Base-by-base conservation (phyloP, 2,797 vertebrate genomes). In the Poecile montanus region DNA sequence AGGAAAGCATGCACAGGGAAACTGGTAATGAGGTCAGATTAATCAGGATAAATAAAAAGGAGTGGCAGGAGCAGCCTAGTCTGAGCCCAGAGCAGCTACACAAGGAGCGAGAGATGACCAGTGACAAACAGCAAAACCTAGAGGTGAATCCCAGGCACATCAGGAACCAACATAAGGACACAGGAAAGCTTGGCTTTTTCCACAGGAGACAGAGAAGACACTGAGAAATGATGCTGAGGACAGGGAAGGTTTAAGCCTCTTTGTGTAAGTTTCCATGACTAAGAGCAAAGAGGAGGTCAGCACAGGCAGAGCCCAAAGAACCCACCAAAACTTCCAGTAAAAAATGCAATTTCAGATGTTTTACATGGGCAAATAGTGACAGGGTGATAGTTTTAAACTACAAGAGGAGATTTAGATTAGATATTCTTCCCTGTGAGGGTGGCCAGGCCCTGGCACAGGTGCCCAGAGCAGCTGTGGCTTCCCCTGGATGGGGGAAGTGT, bases 11-110 rank as follows among this genome's bases (percentile, higher is more conserved):
- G 44, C 45, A 40, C 14, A 45, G 21, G 34, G 72, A 61, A 74
- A 65, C 72, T 32, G 38, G 66, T 54, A 93, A 91, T 42, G 11
- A 76, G 94, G 91, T 58, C 88, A 91, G 94, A 88, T 91, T 76
- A 68, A 36, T 4, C 45, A 25, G 40, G 88, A 77, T 60, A 89
- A 91, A 73, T 10, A 34, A 14, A 51, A 51, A 73, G 51, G 47
- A 80, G 72, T 27, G 50, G 91, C 76, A 83, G 42, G 88, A 79
- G 93, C 87, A 90, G 19, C 44, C 14, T 11, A 23, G 44, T 8
- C 42, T 48, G 71, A 79, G 44, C 71, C 60, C 45, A 8, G 7
- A 70, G 34, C 53, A 72, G 90, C 51, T 16, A 29, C 7, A 2
- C 66, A 34, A 30, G n/a, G 62, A 85, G 50, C 2, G 16, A 58